Base-by-base conservation (phyloP, 2,888 invertebrate genomes). In the Lycocerus yunnanus region DNA sequence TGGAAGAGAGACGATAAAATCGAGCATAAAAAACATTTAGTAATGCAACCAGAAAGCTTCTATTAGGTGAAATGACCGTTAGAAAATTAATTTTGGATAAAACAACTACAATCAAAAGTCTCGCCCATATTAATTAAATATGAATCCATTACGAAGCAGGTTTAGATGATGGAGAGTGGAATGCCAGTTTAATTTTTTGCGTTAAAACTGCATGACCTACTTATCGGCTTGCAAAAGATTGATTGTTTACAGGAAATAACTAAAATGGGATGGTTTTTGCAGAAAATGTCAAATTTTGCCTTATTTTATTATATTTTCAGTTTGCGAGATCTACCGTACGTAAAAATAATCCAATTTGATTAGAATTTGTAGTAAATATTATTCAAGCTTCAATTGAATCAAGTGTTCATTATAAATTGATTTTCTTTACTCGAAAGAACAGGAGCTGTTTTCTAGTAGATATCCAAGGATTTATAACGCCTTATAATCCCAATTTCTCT, bases 401-500 rank as follows among this genome's bases (percentile, higher is more conserved):
- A 43, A n/a, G 43, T 43, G 43, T 43, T 43, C 43, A 43, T 43
- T 43, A 43, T 43, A 43, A 43, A 43, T 43, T 43, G 43, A 43
- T 63, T 63, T 63, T n/a, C 15, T 63, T 18, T 18, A 20, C 20
- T 63, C 13, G 61, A 63, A 63, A 63, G 61, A 63, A 63, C 61
- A 63, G 20, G 15, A 63, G 61, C 61, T 63, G 61, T 63, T n/a
- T 43, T 63, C 16, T 15, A 20, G 11, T 24, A 66, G 63, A 43
- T 61, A n/a, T 43, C 63, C 59, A 63, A 65, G 15, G 61, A 70
- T 70, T 65, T 70, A 61, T 70, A 70, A 65, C 63, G 43, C 69
- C 68, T 70, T 70, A 70, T 70, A 70, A 70, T 43, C 61, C 43
- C 15, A 63, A 70, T 70, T 70, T 18, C 58, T 61, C 59, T 20